Base-by-base conservation (phyloP, 2,797 vertebrate genomes). In the Galagoides demidoff region DNA sequence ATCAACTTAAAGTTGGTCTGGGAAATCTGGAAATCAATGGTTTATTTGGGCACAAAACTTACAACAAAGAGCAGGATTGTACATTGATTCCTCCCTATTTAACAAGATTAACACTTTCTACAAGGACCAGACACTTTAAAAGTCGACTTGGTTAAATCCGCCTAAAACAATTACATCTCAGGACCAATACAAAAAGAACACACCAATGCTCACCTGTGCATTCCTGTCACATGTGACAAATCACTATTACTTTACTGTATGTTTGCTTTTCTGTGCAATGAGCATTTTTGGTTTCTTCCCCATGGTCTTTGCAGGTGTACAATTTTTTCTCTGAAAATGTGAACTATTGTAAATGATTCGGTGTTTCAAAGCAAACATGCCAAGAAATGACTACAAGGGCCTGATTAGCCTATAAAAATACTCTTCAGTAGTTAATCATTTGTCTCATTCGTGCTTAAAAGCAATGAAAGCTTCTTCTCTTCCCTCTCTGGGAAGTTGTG, bases 391-490 rank as follows among this genome's bases (percentile, higher is more conserved):
- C 66, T 61, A 85, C 25, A 92, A 86, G 57, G 25, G 23, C 29
- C 85, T 85, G 57, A 96, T 92, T 92, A 84, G 79, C 49, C 52
- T 68, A 27, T 49, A 91, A 83, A 57, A 89, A 90, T 85, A 85
- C 87, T 92, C 76, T 87, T 83, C n/a, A 61, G n/a, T 74, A 63
- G 63, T 92, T 96, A 90, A 66, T 82, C 85, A 82, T 90, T 92
- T 95, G n/a, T 78, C 23, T 0, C 63, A 57, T 73, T 94, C 89
- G 64, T 43, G 10, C 55, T 92, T 63, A 52, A 37, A 87, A 94
- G 64, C 76, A 70, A 83, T 13, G 43, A 74, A 61, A 55, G 6
- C 14, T 90, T 55, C 34, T 85, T 52, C 52, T 64, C 74, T 57
- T 29, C 20, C 43, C 43, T 89, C 43, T 2, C 1, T 55, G n/a